phyloP scores from a whole-genome alignment of 1,140 invertebrate species.

The Drosophila nigromelanica region DNA sequence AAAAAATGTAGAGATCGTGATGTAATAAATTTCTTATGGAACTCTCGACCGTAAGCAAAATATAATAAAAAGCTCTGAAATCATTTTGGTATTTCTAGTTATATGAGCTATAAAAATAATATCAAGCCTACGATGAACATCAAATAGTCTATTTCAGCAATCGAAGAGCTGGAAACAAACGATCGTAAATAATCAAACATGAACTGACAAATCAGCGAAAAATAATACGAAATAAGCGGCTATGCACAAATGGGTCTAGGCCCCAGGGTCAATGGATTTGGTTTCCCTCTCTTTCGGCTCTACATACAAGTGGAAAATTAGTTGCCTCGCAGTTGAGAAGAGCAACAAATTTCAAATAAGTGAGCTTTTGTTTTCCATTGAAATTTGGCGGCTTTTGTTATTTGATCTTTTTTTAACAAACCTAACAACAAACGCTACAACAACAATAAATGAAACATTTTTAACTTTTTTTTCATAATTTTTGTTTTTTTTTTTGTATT shows the following conservation, averaged over 20 bases:
- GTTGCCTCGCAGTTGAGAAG: slow-evolving; percentile 42
- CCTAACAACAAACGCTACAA: slow-evolving; percentile 51
- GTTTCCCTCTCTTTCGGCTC: slow-evolving; percentile 6
- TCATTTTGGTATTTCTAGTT: slow-evolving; percentile 38
- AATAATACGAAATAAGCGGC: slow-evolving; percentile 24
- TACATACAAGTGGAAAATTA: slow-evolving; percentile 75
- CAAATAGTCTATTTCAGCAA: slow-evolving; percentile 35
- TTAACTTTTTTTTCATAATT: slow-evolving; percentile 71
- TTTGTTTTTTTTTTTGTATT: slow-evolving; percentile 48
- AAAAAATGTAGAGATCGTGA: slow-evolving; percentile 58
- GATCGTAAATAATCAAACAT: slow-evolving; percentile 75
- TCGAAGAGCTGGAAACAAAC: slow-evolving; percentile 45
- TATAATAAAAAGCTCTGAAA: slow-evolving; percentile 47
- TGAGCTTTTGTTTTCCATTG: slow-evolving; percentile 82
- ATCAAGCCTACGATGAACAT: slow-evolving; percentile 52
- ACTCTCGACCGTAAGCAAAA: slow-evolving; percentile 32
- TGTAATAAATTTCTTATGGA: slow-evolving; percentile 70
- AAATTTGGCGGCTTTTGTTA: slow-evolving; percentile 76
- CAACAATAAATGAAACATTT: slow-evolving; percentile 65
- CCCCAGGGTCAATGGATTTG: slow-evolving; percentile 28
- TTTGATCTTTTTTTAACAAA: slow-evolving; percentile 75
- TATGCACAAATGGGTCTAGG: slow-evolving; percentile 26
- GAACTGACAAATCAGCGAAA: slow-evolving; percentile 69
- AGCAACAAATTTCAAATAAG: slow-evolving; percentile 71
- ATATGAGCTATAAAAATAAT: slow-evolving; percentile 52